phyloP scores from a whole-genome alignment of 2,888 invertebrate genomes.

The Mantis religiosa region DNA sequence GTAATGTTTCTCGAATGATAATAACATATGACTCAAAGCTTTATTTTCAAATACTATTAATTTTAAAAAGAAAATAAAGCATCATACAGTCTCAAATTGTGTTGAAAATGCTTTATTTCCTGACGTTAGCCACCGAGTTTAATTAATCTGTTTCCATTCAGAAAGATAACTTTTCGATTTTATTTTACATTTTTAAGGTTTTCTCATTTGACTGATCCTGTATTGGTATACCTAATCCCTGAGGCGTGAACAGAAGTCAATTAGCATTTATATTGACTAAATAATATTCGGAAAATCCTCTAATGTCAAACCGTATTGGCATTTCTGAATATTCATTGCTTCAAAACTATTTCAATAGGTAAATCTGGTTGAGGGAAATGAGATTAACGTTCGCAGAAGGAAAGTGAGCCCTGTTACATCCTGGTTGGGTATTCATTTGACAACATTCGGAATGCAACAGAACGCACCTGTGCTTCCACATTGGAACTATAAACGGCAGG shows the following conservation, averaged over 20 bases:
- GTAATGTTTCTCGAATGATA: too few relatives aligned
- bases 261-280: background rate
- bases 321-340: background rate
- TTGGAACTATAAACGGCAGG: background rate
- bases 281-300: background rate
- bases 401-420: background rate
- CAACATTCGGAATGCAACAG: background rate
- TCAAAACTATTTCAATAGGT: background rate
- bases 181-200: background rate
- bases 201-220: background rate
- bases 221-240: background rate
- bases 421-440: background rate
- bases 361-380: background rate
- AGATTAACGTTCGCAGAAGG: background rate
- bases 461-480: background rate
- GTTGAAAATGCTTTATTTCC: too few relatives aligned
- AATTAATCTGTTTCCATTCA: too few relatives aligned
- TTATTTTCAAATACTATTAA: too few relatives aligned
- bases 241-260: background rate
- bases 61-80: too few relatives aligned
- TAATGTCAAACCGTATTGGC: background rate
- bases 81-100: too few relatives aligned
- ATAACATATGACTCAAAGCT: too few relatives aligned
- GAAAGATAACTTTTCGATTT: background rate
- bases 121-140: too few relatives aligned